Conservation (phyloP, 2,113 vertebrate genomes). For the Columbina picui region DNA sequence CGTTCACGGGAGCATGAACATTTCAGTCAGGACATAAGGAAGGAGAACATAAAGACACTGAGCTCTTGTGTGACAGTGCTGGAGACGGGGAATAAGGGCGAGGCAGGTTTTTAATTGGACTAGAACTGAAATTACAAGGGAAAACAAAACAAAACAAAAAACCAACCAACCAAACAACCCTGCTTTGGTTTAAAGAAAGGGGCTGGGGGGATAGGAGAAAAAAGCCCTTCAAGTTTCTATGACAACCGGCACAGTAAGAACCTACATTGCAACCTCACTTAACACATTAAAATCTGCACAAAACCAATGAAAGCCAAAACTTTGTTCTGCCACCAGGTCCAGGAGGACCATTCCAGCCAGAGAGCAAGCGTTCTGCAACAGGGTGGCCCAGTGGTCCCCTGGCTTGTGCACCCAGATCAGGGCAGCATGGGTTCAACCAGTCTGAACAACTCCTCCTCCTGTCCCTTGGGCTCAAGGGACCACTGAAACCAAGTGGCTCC, state of each 20-base stretch:
- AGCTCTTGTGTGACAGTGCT: background rate
- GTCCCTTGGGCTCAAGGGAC: background rate
- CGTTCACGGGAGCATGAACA: accelerated
- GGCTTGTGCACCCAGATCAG: background rate
- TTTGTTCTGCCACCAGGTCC: background rate
- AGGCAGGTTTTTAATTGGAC: background rate
- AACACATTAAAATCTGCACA: slow-evolving; percentile 17
- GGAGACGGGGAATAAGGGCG: background rate
- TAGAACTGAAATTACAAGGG: background rate
- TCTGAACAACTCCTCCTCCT: background rate
- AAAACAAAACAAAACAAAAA: background rate
- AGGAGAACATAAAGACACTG: accelerated
- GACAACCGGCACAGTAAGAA: slow-evolving; percentile 26
- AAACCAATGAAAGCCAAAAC: background rate
- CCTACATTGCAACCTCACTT: background rate
- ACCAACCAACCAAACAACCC: background rate
- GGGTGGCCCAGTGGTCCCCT: background rate
- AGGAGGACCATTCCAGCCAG: background rate
- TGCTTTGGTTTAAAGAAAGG: slow-evolving; percentile 2
- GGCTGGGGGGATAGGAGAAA: background rate
- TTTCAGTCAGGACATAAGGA: background rate
- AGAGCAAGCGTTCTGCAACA: background rate
- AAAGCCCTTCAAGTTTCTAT: slow-evolving; percentile 53
- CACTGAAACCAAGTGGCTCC: background rate
- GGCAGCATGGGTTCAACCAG: background rate